Evolutionary conservation across 2,113 vertebrate species (phyloP).

Genomic region (Taxidea taxus): DNA sequence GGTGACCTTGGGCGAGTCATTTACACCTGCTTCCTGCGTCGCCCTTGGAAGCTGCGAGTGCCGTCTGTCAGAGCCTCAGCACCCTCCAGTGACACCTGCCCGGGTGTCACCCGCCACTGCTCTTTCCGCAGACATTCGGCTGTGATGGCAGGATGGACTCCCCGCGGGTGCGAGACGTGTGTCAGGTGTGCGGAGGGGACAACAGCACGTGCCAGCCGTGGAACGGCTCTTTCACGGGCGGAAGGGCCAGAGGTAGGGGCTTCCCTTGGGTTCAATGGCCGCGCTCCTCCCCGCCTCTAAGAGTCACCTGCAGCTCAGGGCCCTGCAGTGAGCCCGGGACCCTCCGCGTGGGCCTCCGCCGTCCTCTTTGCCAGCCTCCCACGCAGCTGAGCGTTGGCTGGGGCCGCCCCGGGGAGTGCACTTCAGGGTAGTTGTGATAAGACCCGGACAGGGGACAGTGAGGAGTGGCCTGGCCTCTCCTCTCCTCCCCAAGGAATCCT

Average conservation of each 20-base stretch:
- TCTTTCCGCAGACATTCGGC: constrained; percentile 87
- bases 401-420: accelerated
- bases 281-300: background rate
- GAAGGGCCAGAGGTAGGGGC: constrained; percentile 87
- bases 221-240: constrained; percentile 86
- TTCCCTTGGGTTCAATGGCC: no score
- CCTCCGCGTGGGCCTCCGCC: background rate
- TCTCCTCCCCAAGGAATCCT: accelerated
- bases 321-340: background rate
- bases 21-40: accelerated
- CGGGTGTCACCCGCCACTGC: background rate
- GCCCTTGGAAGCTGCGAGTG: background rate
- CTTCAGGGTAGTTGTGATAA: accelerated
- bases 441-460: accelerated
- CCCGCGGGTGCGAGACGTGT: constrained; percentile 84
- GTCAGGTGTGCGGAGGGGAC: constrained; percentile 91
- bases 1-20: background rate
- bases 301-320: background rate
- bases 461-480: background rate
- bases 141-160: constrained; percentile 93
- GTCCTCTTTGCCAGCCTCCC: accelerated
- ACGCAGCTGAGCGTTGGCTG: background rate
- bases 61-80: background rate
- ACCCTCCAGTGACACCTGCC: accelerated
- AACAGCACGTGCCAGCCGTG: constrained; percentile 86